A percentile compares a stretch with the other conserved stretches of the same genome.
phyloP scores from a whole-genome alignment of 2,888 invertebrate species.

The Noctua janthe region DNA sequence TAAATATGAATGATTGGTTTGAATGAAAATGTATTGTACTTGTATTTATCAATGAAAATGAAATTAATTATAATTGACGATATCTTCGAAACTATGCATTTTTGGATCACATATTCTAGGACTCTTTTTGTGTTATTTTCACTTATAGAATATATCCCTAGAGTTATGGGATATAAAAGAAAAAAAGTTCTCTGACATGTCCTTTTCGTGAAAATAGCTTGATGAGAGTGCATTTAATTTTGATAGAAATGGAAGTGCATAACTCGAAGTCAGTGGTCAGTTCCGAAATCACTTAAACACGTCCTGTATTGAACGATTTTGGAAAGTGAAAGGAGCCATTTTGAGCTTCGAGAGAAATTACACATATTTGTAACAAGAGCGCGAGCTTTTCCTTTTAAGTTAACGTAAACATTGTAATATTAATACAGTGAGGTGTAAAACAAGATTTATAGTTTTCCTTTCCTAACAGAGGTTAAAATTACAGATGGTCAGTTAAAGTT shows the following conservation, averaged over 20 bases:
- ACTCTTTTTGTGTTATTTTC: too few species aligned
- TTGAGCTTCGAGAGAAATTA: slow-evolving; percentile 29
- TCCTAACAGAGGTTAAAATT: neutral
- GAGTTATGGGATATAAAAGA: too few species aligned
- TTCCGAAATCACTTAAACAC: slow-evolving; percentile 36
- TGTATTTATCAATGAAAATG: too few species aligned
- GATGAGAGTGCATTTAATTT: neutral
- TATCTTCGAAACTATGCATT: too few species aligned
- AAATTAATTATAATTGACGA: too few species aligned
- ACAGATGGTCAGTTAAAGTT: neutral
- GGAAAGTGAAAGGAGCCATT: slow-evolving; percentile 46
- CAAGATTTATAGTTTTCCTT: neutral
- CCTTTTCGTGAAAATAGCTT: neutral
- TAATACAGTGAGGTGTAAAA: neutral
- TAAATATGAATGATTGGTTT: too few species aligned
- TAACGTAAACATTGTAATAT: neutral
- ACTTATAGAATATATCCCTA: too few species aligned
- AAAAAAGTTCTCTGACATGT: neutral
- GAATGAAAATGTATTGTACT: too few species aligned
- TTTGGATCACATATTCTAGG: too few species aligned
- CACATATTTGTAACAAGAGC: slow-evolving; percentile 16
- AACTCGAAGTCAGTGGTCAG: neutral
- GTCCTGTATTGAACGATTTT: slow-evolving; percentile 36
- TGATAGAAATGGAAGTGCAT: slow-evolving; percentile 9
- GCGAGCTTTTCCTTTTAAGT: slow-evolving; percentile 13